These are phyloP conservation scores for Muntiacus muntjak DNA, from an alignment of 2,113 vertebrate genomes.

Conservation along the genomic window DNA sequence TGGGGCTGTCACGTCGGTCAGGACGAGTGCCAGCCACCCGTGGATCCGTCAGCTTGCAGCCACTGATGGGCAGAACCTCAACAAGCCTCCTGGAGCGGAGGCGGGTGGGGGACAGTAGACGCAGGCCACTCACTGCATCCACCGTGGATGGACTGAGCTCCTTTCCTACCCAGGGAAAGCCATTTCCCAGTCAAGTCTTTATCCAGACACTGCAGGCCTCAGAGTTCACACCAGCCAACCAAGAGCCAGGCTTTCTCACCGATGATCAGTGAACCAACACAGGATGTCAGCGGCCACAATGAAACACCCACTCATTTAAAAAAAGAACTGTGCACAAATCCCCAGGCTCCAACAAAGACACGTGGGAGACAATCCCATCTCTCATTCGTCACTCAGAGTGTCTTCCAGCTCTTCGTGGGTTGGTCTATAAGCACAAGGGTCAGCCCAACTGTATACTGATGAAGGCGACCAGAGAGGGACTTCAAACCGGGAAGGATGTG, in stretches of 20 bases:
- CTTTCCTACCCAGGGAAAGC: background rate
- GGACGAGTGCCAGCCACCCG: background rate
- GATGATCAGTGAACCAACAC: background rate
- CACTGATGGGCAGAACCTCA: background rate
- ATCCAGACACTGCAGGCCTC: background rate
- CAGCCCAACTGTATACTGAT: background rate
- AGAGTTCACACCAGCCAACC: background rate
- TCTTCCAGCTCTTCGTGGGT: background rate
- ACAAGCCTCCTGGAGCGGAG: no score
- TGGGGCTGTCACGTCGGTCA: background rate
- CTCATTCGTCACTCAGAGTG: background rate
- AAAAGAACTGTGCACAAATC: background rate
- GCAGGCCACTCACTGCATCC: background rate
- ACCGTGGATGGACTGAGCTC: rapidly evolving
- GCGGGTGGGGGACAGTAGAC: background rate
- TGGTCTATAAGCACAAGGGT: no score
- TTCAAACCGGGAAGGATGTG: background rate
- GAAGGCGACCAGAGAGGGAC: background rate
- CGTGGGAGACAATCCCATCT: background rate
- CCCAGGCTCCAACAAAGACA: background rate
- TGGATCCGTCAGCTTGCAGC: rapidly evolving
- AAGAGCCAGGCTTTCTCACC: background rate
- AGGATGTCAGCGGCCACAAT: rapidly evolving
- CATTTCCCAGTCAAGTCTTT: background rate
- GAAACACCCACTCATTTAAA: background rate